Conservation (phyloP, 2,888 invertebrate species). For the Phyllotreta striolata region DNA sequence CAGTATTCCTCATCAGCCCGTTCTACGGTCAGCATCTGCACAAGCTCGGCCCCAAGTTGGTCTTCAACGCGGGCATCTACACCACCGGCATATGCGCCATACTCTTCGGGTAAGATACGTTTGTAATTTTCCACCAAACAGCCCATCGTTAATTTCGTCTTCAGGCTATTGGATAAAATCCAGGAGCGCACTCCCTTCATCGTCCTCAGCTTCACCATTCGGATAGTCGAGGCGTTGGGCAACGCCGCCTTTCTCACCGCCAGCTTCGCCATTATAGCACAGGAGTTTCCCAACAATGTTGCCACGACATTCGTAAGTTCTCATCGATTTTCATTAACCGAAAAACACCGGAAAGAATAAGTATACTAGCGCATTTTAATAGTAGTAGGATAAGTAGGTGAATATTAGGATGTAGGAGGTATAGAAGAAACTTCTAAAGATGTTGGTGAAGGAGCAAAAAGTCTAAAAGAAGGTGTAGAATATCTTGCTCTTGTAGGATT, state of each 20-base stretch:
- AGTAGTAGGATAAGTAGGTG: neutral
- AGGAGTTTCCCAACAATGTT: slow-evolving; percentile 86
- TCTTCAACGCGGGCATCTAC: slow-evolving; percentile 84
- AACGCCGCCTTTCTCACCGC: slow-evolving; percentile 88
- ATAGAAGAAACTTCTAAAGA: too few relatives aligned
- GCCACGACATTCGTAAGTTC: slow-evolving; percentile 84
- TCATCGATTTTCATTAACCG: neutral
- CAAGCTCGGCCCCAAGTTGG: slow-evolving; percentile 77
- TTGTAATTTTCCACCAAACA: neutral
- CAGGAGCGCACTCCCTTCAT: slow-evolving; percentile 78
- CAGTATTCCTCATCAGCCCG: slow-evolving; percentile 83
- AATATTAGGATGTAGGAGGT: too few relatives aligned
- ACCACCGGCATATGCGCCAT: slow-evolving; percentile 85
- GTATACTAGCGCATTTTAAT: neutral
- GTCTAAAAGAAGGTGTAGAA: too few relatives aligned
- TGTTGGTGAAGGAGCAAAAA: too few relatives aligned
- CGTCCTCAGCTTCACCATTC: slow-evolving; percentile 77
- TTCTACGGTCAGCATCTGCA: slow-evolving; percentile 83
- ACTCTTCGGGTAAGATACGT: slow-evolving; percentile 74
- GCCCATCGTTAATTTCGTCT: too few relatives aligned
- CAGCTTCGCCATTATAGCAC: slow-evolving; percentile 86
- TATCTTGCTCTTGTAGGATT: too few relatives aligned
- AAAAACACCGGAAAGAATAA: neutral
- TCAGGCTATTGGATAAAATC: slow-evolving; percentile 75
- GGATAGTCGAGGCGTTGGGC: slow-evolving; percentile 85